Evolutionary conservation across 2,888 invertebrate genomes (phyloP).

Genomic region (Dromius quadrimaculatus): DNA sequence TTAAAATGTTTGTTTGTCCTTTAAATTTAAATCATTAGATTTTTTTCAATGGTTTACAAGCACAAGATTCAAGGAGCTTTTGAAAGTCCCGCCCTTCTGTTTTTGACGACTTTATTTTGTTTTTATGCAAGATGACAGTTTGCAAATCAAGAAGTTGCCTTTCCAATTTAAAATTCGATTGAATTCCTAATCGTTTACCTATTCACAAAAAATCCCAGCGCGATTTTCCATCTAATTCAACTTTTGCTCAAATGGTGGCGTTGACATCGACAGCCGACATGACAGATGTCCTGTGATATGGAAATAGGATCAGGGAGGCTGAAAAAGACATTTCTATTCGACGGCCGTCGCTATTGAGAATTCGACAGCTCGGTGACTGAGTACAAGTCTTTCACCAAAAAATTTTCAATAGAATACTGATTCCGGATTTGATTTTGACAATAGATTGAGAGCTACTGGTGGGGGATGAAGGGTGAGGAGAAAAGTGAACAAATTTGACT

Average conservation of each 20-base stretch:
- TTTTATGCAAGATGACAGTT: too few species aligned
- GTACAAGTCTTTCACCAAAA: slow-evolving; percentile 53
- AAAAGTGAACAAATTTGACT: slow-evolving; percentile 1
- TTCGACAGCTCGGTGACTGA: slow-evolving; percentile 67
- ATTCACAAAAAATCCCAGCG: slow-evolving; percentile 12
- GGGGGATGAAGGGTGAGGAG: not conserved
- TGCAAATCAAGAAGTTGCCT: too few species aligned
- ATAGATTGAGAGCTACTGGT: not conserved
- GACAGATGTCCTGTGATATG: slow-evolving; percentile 63
- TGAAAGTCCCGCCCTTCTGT: too few species aligned
- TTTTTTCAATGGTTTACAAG: too few species aligned
- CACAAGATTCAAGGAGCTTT: too few species aligned
- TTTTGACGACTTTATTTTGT: too few species aligned
- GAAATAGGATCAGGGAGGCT: slow-evolving; percentile 60
- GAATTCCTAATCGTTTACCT: slow-evolving; percentile 11
- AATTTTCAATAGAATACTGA: too few species aligned
- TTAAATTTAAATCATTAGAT: too few species aligned
- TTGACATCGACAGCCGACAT: slow-evolving; percentile 51
- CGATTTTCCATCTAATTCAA: slow-evolving; percentile 7
- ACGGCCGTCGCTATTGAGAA: slow-evolving; percentile 66
- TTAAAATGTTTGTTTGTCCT: too few species aligned
- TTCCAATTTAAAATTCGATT: slow-evolving; percentile 1
- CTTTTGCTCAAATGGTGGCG: not conserved
- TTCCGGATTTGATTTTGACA: too few species aligned
- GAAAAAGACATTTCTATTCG: slow-evolving; percentile 64